Percentiles rank a stretch among this genome's conserved stretches.
These are phyloP conservation scores for Tor tambroides DNA, from an alignment of 2,113 vertebrate species.

Conservation along the genomic window DNA sequence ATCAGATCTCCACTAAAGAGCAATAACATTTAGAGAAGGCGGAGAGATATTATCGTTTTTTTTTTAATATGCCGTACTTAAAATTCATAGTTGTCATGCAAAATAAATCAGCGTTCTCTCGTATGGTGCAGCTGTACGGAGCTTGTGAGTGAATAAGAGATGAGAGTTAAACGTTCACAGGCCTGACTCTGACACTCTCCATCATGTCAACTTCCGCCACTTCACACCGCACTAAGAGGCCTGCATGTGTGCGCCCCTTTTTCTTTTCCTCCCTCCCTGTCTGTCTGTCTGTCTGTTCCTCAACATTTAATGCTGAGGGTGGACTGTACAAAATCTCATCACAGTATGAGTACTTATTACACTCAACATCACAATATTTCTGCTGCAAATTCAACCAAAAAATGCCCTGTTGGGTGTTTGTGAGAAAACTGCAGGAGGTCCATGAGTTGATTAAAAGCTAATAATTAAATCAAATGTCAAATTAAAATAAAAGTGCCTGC, in stretches of 20 bases:
- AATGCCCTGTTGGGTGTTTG: too few species aligned
- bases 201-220: constrained; percentile 69
- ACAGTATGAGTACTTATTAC: background rate
- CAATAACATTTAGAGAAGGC: constrained; percentile 72
- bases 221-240: background rate
- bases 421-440: too few species aligned
- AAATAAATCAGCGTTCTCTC: constrained; percentile 80
- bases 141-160: constrained; percentile 78
- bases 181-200: constrained; percentile 76
- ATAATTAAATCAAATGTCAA: too few species aligned
- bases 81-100: constrained; percentile 83
- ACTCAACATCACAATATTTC: background rate
- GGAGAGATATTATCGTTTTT: constrained; percentile 43
- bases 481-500: too few species aligned
- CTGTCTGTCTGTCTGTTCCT: background rate
- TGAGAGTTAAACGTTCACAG: constrained; percentile 79
- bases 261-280: background rate
- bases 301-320: background rate
- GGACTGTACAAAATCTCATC: background rate
- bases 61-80: constrained; percentile 78
- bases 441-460: too few species aligned
- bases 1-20: constrained; percentile 64
- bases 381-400: background rate
- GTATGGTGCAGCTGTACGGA: constrained; percentile 69
- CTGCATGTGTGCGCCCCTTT: constrained; percentile 30